phyloP scores from a whole-genome alignment of 2,797 vertebrate genomes.

The Channa striata region DNA sequence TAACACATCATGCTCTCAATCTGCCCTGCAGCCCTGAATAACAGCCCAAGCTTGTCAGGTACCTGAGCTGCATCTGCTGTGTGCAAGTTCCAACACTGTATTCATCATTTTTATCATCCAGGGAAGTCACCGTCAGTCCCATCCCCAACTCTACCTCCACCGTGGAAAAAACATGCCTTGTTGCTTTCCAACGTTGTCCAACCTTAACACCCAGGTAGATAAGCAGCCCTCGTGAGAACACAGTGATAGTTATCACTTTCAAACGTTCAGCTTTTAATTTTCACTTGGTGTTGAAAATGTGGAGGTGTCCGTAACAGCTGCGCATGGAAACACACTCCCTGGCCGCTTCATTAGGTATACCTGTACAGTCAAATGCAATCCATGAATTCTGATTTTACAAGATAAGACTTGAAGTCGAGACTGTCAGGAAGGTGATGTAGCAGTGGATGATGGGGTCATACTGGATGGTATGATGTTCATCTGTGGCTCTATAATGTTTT shows the following conservation, averaged over 20 bases:
- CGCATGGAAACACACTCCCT: too few species aligned
- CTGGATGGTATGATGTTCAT: too few species aligned
- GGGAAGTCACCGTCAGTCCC: conserved; percentile 2
- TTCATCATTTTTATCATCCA: conserved; percentile 48
- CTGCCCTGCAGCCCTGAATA: conserved; percentile 60
- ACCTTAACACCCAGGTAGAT: conserved; percentile 72
- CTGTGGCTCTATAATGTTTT: too few species aligned
- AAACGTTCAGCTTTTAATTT: conserved; percentile 72
- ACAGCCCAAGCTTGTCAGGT: conserved; percentile 28
- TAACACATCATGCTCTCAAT: conserved; percentile 35
- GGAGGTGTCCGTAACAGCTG: too few species aligned
- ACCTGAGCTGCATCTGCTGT: conserved; percentile 18
- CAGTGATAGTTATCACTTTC: conserved; percentile 51
- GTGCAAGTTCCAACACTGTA: conserved; percentile 30
- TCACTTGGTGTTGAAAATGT: conserved; percentile 45
- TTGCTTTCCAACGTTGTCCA: conserved; percentile 74
- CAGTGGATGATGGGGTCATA: too few species aligned
- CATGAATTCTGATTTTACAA: too few species aligned
- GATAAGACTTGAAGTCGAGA: background rate
- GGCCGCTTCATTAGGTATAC: too few species aligned
- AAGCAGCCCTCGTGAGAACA: conserved; percentile 77
- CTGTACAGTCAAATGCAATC: too few species aligned
- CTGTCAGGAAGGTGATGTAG: too few species aligned
- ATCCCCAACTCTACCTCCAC: background rate
- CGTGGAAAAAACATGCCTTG: conserved; percentile 60